A percentile compares a stretch with the other conserved stretches of the same genome.
These are phyloP conservation scores for Zosterops hypoxanthus DNA, from an alignment of 2,113 vertebrate species.

Conservation along the genomic window DNA sequence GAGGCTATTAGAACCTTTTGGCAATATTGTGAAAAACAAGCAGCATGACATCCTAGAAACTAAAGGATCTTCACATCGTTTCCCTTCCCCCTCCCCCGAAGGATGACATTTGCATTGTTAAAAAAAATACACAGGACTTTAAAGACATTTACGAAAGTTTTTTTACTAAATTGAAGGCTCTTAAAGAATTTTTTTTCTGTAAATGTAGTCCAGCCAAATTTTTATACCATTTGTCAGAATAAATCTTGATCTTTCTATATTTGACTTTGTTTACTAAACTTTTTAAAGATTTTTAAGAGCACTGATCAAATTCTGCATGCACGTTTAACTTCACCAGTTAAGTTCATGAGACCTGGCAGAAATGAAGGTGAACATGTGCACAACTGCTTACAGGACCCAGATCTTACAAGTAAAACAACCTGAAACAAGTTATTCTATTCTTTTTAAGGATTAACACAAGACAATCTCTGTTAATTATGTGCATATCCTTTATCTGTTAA, in stretches of 20 bases:
- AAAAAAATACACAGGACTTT: neutral
- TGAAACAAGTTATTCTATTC: neutral
- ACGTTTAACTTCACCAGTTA: neutral
- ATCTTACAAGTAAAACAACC: neutral
- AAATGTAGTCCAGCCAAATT: neutral
- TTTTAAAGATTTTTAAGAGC: neutral
- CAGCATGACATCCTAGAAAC: neutral
- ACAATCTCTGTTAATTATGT: neutral
- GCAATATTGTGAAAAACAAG: neutral
- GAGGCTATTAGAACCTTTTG: neutral
- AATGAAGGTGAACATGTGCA: neutral
- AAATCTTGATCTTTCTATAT: neutral
- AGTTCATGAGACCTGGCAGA: neutral
- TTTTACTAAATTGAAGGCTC: neutral
- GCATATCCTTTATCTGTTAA: neutral
- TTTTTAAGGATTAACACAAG: neutral
- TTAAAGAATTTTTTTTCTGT: neutral
- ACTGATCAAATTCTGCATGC: neutral
- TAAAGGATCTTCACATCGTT: neutral
- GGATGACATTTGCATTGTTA: neutral
- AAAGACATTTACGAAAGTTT: neutral
- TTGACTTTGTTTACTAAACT: neutral
- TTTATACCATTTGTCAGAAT: neutral
- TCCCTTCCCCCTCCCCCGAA: neutral
- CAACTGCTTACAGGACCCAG: neutral